Base-by-base conservation (phyloP, 1,140 invertebrate species). In the Drosophila orosa region DNA sequence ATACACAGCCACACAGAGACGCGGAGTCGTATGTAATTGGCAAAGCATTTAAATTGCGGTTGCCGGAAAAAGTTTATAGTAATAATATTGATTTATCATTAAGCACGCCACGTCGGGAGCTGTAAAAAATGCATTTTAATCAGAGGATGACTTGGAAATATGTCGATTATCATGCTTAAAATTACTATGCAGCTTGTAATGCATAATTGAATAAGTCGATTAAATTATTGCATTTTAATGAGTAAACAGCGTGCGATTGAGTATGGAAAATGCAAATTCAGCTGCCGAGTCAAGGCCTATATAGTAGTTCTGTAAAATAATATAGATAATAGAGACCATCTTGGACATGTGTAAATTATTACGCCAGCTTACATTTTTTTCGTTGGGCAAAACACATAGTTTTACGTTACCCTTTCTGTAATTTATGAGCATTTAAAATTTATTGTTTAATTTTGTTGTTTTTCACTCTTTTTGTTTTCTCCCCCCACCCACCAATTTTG, bases 131-230 rank as follows among this genome's bases (percentile, higher is more conserved):
- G 39, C 37, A 17, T 44, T 35, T 42, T 25, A 50, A 58, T 10
- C 8, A 17, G 19, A 56, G 60, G 19, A 63, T 59, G 62, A 57
- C 74, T 65, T 74, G 25, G 37, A 63, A 65, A 61, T 60, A 62
- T 77, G 78, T 63, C 63, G 72, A 40, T 75, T 60, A 76, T 55
- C 40, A 47, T 47, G 56, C 35, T 47, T 50, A 40, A n/a, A 74
- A 65, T 29, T 40, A 27, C 45, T 54, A 68, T 52, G 54, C 61
- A 76, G 58, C 39, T 77, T 62, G 69, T 75, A 63, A 65, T 65
- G 71, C 58, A 78, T 78, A 68, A 78, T 74, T 78, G 58, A 84
- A 78, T 48, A 62, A 63, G 82, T 75, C 57, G 33, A 73, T 77
- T 74, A 68, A 85, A 72, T 57, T 58, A 66, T 65, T 59, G 55